Evolutionary conservation across 2,113 vertebrate genomes (phyloP).

Genomic region (Oryzias woworae): DNA sequence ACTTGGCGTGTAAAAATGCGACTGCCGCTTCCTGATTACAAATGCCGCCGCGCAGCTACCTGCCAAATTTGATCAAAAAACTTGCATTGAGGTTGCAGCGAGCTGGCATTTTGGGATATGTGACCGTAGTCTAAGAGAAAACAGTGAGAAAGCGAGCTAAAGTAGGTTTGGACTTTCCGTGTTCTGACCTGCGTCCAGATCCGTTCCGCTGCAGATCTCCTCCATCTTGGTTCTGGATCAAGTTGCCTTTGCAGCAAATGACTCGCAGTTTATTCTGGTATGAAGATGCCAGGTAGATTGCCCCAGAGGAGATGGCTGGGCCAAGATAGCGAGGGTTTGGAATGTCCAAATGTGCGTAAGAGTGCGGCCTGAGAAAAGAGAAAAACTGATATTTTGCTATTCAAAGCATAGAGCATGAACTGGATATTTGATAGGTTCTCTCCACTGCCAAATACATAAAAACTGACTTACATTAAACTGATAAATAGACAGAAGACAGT

Average conservation of each 20-base stretch:
- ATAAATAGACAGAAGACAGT: slow-evolving; percentile 2
- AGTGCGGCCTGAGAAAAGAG: slow-evolving; percentile 81
- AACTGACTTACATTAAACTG: background rate
- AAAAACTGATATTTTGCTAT: background rate
- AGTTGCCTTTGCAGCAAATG: slow-evolving; percentile 98
- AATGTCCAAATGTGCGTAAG: slow-evolving; percentile 94
- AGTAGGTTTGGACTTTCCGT: too few species aligned
- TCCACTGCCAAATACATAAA: background rate
- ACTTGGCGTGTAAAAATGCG: too few species aligned
- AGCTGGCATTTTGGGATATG: background rate
- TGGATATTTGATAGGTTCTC: background rate
- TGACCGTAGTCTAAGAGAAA: background rate
- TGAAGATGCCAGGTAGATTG: slow-evolving; percentile 95
- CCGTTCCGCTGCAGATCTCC: slow-evolving; percentile 84
- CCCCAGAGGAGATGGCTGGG: slow-evolving; percentile 95
- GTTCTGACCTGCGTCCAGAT: slow-evolving; percentile 70
- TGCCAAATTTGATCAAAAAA: too few species aligned
- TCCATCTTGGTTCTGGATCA: slow-evolving; percentile 90
- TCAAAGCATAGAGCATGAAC: background rate
- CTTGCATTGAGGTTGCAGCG: too few species aligned
- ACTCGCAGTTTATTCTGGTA: slow-evolving; percentile 97
- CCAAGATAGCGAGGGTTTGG: slow-evolving; percentile 95
- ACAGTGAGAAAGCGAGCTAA: background rate
- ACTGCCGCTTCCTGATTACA: too few species aligned
- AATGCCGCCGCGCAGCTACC: too few species aligned